Evolutionary conservation across 1,140 invertebrate species (phyloP), one percentile per base, ranked within the genome.

Genomic region (Alviniconcha marisindica): DNA sequence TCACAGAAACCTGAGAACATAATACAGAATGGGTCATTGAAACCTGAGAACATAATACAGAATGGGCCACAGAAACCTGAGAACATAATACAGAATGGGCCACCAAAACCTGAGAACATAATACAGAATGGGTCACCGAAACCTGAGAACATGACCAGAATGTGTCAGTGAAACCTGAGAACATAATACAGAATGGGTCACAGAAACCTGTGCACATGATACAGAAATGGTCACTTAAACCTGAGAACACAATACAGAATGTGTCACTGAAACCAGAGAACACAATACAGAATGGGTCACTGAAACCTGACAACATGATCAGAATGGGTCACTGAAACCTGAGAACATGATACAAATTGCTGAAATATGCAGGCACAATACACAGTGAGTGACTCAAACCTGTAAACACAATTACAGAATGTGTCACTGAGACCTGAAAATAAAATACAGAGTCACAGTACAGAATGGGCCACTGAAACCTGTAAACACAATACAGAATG

Each of bases 221-320:
- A 74, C 36, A 74, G 18, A 33, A 42, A 33, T 5, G n/a, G 12
- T 12, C 51, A 56, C 12, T 28, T 10, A 24, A 5, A 21, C 24
- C 10, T n/a, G 63, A 66, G 10, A n/a, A 28, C 10, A 66, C 24
- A n/a, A 66, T 66, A n/a, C 63, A n/a, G 5, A n/a, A 28, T n/a
- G 31, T 7, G 24, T 33, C 31, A 66, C 7, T 28, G 31, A 48
- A 78, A 33, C 21, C 51, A 54, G n/a, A n/a, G n/a, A n/a, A 93
- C 15, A 95, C 85, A 81, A 94, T 94, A 89, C 94, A 95, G 81
- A 94, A 95, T 28, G 94, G 94, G 89, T 95, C 94, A 88, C 94
- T 95, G 87, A 94, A 94, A 28, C 92, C 92, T 93, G 73, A 15
- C 82, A 83, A 36, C 60, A 71, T 12, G 10, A 28, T 5, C 36